Evolutionary conservation across 1,140 invertebrate species (phyloP), one percentile per base, ranked within the genome.

Genomic region (Pseudomyrmex sp.): DNA sequence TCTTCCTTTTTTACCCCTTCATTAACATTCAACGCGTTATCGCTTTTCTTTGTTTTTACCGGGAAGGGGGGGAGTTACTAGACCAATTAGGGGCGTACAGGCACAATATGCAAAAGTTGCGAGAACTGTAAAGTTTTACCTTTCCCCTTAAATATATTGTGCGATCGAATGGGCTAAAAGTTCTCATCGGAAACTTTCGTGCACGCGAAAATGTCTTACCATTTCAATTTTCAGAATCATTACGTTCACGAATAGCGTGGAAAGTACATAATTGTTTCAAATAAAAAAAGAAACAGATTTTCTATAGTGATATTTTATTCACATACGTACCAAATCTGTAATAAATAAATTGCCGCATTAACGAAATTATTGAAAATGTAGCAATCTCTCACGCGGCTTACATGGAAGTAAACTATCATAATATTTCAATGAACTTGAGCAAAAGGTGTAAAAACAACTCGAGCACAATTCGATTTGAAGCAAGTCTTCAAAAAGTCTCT

Each of bases 1-100:
- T 80, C 72, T 72, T 61, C 50, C 54, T 72, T 80, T 35, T 35
- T n/a, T 70, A 59, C 20, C 50, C 76, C 26, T 65, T 80, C 66
- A 61, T 80, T 72, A 80, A 46, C 66, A 80, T 80, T 80, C 66
- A 80, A 61, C 76, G 66, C 56, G 56, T 61, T 80, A 80, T 56
- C 54, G 46, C n/a, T 70, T 80, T 80, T 80, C 68, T 59, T 50
- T 46, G 65, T 59, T 79, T 70, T 80, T 72, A 72, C 44, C 48
- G 50, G 26, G 20, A 56, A 35, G 70, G 59, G 48, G 48, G 15
- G 66, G 18, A 79, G 61, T 80, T 72, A 80, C 72, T 80, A 80
- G 66, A 54, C 66, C 66, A 80, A 80, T 80, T 80, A 72, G 46
- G 23, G 20, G 4, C 66, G 46, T 72, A 50, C 44, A 68, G 35